phyloP scores from a whole-genome alignment of 2,113 vertebrate species.

The Percopsis transmontana region DNA sequence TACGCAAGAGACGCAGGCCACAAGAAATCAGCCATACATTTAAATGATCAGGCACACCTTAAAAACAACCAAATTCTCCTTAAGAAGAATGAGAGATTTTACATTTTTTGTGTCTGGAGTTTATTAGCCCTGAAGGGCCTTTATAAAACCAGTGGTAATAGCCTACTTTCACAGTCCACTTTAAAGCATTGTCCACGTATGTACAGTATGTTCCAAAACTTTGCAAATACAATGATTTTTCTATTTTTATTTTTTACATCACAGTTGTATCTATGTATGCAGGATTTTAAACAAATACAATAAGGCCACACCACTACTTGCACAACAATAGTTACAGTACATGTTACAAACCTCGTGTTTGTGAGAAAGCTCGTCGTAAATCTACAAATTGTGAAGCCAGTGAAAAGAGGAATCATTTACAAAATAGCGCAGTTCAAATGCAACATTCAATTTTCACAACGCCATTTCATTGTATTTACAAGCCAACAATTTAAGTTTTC shows the following conservation, averaged over 20 bases:
- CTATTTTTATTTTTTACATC: conserved; percentile 3
- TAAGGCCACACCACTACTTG: conserved; percentile 65
- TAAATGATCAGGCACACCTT: background rate
- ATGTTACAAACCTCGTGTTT: conserved; percentile 35
- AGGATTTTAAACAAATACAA: conserved; percentile 51
- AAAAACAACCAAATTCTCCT: background rate
- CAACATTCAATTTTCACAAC: conserved; percentile 30
- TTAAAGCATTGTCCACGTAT: conserved; percentile 4
- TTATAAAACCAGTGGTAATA: conserved; percentile 42
- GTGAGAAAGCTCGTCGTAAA: conserved; percentile 39
- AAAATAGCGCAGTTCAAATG: conserved; percentile 47
- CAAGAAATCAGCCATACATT: background rate
- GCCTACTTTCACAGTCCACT: conserved; percentile 18
- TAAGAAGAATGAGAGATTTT: conserved; percentile 27
- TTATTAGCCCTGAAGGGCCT: conserved; percentile 54
- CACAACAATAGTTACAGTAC: conserved; percentile 57
- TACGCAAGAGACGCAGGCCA: too few species aligned
- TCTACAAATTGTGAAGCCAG: conserved; percentile 51
- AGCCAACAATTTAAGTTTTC: conserved; percentile 8
- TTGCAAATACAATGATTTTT: conserved; percentile 31
- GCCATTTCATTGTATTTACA: conserved; percentile 32
- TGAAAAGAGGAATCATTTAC: conserved; percentile 56
- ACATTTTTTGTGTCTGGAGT: conserved; percentile 32
- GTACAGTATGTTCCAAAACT: conserved; percentile 14
- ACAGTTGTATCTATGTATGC: conserved; percentile 33